Evolutionary conservation across 2,113 vertebrate species (phyloP).

Genomic region (Plestiodon gilberti): DNA sequence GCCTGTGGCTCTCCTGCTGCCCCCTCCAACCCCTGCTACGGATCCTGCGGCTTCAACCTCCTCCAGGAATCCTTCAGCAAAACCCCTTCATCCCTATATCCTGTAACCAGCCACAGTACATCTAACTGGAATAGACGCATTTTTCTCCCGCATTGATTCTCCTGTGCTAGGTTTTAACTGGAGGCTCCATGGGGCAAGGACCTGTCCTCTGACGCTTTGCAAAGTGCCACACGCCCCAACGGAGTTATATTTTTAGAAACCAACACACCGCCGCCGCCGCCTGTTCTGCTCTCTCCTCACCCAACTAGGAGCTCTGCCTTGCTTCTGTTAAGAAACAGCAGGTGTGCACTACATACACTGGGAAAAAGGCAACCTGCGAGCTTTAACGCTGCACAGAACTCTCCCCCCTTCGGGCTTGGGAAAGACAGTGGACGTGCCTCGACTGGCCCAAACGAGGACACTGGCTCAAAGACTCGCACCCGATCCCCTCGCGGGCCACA

Average conservation of each 20-base stretch:
- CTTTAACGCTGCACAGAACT: not conserved
- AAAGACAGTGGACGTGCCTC: too few relatives aligned
- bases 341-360: not conserved
- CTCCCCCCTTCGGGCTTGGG: too few relatives aligned
- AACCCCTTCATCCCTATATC: too few relatives aligned
- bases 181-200: not conserved
- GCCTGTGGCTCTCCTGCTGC: not conserved
- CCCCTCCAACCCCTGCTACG: too few relatives aligned
- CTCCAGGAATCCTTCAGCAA: not conserved
- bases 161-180: too few relatives aligned
- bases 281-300: not conserved
- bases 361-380: too few relatives aligned
- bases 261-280: not conserved
- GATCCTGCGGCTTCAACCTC: too few relatives aligned
- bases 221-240: not conserved
- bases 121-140: not conserved
- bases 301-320: not conserved
- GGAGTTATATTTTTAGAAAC: too few relatives aligned
- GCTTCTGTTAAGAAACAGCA: not conserved
- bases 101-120: not conserved
- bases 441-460: too few relatives aligned
- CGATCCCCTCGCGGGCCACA: too few relatives aligned
- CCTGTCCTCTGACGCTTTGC: not conserved
- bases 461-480: not conserved
- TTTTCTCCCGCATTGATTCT: too few relatives aligned